Conservation (phyloP, 2,888 invertebrate genomes). For the Tubulanus polymorphus region DNA sequence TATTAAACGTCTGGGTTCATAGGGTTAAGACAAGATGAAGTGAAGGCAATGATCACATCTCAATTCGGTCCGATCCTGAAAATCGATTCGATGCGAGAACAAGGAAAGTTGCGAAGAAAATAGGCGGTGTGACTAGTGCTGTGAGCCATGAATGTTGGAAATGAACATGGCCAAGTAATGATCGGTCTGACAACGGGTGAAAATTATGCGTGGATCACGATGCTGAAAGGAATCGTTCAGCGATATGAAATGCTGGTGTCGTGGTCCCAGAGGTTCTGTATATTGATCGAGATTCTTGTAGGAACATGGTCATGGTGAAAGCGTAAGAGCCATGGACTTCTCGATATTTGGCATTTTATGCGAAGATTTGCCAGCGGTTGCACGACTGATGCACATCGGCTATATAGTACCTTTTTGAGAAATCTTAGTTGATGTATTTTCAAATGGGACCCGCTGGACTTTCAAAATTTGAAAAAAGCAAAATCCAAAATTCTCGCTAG, state of each 20-base stretch:
- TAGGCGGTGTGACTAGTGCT: conserved; percentile 17
- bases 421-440: conserved; percentile 20
- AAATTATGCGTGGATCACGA: conserved; percentile 18
- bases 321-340: neutral
- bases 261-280: conserved; percentile 25
- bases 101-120: too few relatives aligned
- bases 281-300: conserved; percentile 30
- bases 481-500: too few relatives aligned
- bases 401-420: conserved; percentile 24
- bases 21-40: too few relatives aligned
- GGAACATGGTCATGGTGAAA: neutral
- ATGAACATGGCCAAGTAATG: conserved; percentile 24
- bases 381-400: conserved; percentile 23
- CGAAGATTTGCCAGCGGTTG: conserved; percentile 17
- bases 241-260: conserved; percentile 17
- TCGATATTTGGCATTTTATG: conserved; percentile 32
- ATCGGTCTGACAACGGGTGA: conserved; percentile 23
- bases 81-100: conserved; percentile 30
- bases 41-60: conserved; percentile 26
- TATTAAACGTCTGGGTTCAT: too few relatives aligned
- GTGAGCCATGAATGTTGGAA: conserved; percentile 29
- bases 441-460: too few relatives aligned
- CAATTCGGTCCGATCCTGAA: conserved; percentile 26
- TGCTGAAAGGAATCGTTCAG: conserved; percentile 21
- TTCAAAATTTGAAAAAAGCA: too few relatives aligned